Evolutionary conservation across 2,888 invertebrate species (phyloP), one percentile per base, ranked within the genome.

Genomic region (Hypsopygia costalis): DNA sequence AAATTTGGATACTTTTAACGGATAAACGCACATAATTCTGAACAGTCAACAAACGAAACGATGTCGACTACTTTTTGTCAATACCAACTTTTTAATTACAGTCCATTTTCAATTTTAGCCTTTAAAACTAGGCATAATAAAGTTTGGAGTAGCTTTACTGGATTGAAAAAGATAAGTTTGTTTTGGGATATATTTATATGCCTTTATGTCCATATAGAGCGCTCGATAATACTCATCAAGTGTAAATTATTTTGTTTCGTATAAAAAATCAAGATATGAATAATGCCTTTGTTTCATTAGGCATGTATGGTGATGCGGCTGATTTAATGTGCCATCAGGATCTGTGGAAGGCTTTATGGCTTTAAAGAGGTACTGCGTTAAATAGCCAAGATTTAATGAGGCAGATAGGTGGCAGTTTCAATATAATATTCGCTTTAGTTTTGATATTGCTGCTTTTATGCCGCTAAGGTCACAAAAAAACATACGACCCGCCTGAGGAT

Each of bases 211-310:
- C 76, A 62, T 75, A 78, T 64, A 62, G 67, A 75, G 77, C 66
- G 73, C 59, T 53, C 75, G 75, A 70, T 73, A 77, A 80, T 75
- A 69, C 71, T 74, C 76, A 78, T 71, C 76, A 69, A 63, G 72
- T 67, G 73, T 78, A 74, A 81, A 74, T 81, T 81, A 81, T 81
- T 72, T 76, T 69, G 75, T 75, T 63, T 65, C 51, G 57, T 46
- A 63, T 62, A 57, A 68, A 70, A 70, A 74, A 72, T 65, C 55
- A 62, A 63, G 63, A 66, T 71, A 77, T 72, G 74, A 79, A 74
- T 77, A 72, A 75, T 71, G 68, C 71, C 62, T 82, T 79, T 81
- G 78, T 81, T 82, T 83, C 81, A 82, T 83, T 83, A 82, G 74
- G 72, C 82, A 45, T 72, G 79, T 62, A 83, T 64, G 77, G 74